Evolutionary conservation across 1,140 invertebrate species (phyloP), one percentile per base, ranked within the genome.

Genomic region (Drosophila sturtevanti): DNA sequence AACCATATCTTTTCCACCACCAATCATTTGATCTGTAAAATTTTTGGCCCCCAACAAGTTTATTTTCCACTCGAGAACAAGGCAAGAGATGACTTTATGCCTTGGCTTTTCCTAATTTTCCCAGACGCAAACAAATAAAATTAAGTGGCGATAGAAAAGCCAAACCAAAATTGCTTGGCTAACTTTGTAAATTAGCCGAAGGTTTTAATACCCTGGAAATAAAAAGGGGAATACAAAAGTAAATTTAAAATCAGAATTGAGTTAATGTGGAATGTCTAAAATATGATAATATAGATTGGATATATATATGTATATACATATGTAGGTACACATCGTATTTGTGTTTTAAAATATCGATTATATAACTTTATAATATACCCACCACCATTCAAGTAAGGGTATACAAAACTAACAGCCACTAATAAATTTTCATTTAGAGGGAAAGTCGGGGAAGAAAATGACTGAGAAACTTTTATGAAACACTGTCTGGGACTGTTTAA

Each of bases 381-480:
- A 21, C 21, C n/a, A n/a, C n/a, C n/a, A n/a, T 48, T 48, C 0
- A 0, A 11, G 2, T 48, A 10, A 48, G 41, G 14, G 41, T 48
- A 48, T 18, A 18, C 63, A 59, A 61, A 76, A 60, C 72, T 55
- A 76, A 48, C 48, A 67, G 54, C 54, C 63, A 62, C 81, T 65
- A 86, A 86, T 81, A 85, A 63, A 67, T 77, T 73, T 85, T 64
- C 44, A 71, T 65, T 77, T 77, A 38, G 35, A 54, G 59, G 84
- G 68, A 27, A 62, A 65, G 62, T 82, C 55, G 14, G 6, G 52
- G 11, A 24, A 18, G n/a, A 24, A 44, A 58, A 58, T 52, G 16
- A 44, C 41, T 56, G 37, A 52, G 37, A 52, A 79, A 75, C 44
- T 63, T 74, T 74, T 51, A 31, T 35, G 10, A 1, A 10, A 37